Conservation (phyloP, 2,888 invertebrate species). For the Drosophila prolongata region DNA sequence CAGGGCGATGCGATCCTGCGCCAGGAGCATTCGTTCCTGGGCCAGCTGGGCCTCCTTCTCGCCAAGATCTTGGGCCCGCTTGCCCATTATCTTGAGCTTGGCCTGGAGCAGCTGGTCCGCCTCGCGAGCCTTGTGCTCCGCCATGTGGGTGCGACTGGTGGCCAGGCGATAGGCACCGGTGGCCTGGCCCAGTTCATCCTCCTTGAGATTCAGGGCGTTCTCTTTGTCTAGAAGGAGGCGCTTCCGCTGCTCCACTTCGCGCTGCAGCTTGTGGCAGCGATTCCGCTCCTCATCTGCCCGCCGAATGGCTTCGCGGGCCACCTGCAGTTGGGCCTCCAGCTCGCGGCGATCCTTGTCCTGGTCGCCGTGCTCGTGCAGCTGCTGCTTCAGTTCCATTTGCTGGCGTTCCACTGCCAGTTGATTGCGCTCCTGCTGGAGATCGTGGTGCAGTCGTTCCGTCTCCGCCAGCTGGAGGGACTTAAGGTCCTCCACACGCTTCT, state of each 20-base stretch:
- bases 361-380: slow-evolving; percentile 65
- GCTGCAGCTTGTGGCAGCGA: slow-evolving; percentile 80
- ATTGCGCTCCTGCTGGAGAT: slow-evolving; percentile 81
- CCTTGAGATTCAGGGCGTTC: slow-evolving; percentile 72
- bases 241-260: slow-evolving; percentile 82
- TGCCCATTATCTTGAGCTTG: slow-evolving; percentile 79
- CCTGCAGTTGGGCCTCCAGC: slow-evolving; percentile 81
- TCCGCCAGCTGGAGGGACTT: slow-evolving; percentile 82
- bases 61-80: slow-evolving; percentile 77
- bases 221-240: slow-evolving; percentile 81
- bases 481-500: slow-evolving; percentile 82
- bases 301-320: slow-evolving; percentile 83
- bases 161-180: slow-evolving; percentile 76
- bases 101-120: slow-evolving; percentile 79
- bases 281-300: slow-evolving; percentile 83
- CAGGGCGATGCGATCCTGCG: slow-evolving; percentile 82
- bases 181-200: slow-evolving; percentile 81
- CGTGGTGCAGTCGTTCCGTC: slow-evolving; percentile 70
- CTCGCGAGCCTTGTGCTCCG: slow-evolving; percentile 70
- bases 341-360: slow-evolving; percentile 77
- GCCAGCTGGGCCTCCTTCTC: slow-evolving; percentile 83
- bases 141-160: slow-evolving; percentile 74
- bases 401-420: slow-evolving; percentile 77
- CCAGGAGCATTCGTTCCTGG: slow-evolving; percentile 80
- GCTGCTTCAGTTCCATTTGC: slow-evolving; percentile 79